phyloP scores from a whole-genome alignment of 2,888 invertebrate genomes.

The Cryptophagus acutangulus region DNA sequence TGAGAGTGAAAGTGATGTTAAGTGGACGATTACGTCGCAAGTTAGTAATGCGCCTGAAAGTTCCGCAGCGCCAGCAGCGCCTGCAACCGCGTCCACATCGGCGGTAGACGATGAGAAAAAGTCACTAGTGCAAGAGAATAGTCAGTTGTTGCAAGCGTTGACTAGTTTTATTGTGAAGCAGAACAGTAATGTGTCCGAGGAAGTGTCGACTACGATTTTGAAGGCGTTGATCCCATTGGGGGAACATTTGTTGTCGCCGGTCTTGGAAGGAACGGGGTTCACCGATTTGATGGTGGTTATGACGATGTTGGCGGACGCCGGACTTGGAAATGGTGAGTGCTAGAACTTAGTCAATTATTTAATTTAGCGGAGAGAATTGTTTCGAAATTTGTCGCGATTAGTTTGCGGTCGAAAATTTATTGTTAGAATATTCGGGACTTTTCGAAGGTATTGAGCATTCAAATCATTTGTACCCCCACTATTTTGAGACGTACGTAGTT shows the following conservation, averaged over 20 bases:
- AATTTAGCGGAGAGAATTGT: too few species aligned
- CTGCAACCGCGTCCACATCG: constrained; percentile 12
- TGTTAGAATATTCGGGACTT: too few species aligned
- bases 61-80: constrained; percentile 13
- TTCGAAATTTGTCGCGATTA: too few species aligned
- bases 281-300: constrained; percentile 72
- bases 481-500: too few species aligned
- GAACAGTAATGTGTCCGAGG: constrained; percentile 56
- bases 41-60: not conserved
- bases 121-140: constrained; percentile 62
- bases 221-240: constrained; percentile 71
- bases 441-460: too few species aligned
- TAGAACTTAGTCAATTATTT: not conserved
- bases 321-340: constrained; percentile 63
- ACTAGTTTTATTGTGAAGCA: constrained; percentile 70
- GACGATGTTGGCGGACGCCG: constrained; percentile 81
- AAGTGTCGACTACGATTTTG: constrained; percentile 61
- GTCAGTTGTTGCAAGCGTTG: constrained; percentile 63
- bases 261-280: constrained; percentile 68
- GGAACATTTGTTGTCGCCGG: constrained; percentile 59
- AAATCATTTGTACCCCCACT: too few species aligned
- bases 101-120: constrained; percentile 42
- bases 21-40: constrained; percentile 34
- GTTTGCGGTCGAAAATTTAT: too few species aligned
- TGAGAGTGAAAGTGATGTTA: constrained; percentile 39